A percentile compares a stretch with the other conserved stretches of the same genome.
Evolutionary conservation across 37 sponge, comb jelly and placozoan genomes (phyloP).

Genomic region (Mnemiopsis leidyi): DNA sequence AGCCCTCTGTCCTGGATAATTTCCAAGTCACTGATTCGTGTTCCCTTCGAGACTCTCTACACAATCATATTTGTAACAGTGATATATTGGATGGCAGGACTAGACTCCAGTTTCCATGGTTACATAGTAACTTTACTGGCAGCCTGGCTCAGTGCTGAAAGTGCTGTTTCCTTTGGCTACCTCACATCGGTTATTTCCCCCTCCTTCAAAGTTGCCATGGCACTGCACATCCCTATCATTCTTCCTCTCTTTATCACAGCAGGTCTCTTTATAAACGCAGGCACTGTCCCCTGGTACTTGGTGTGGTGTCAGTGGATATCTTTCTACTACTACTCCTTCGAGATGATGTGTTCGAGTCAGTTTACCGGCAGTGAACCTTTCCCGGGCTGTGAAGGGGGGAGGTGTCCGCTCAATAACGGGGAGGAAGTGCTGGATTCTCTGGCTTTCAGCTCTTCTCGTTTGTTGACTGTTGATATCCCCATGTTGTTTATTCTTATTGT

Average conservation of each 20-base stretch:
- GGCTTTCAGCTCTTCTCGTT: not conserved
- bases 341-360: conserved; percentile 31
- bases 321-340: conserved; percentile 43
- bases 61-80: not conserved
- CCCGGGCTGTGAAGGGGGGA: not conserved
- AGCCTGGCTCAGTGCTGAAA: conserved; percentile 1
- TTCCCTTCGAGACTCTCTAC: not conserved
- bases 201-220: conserved; percentile 2
- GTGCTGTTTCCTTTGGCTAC: conserved; percentile 22
- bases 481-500: not conserved
- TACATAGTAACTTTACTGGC: not conserved
- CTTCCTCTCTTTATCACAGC: conserved; percentile 38
- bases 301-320: conserved; percentile 46
- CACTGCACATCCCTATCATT: not conserved
- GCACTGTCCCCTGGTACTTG: conserved; percentile 25
- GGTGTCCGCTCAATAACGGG: not conserved
- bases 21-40: not conserved
- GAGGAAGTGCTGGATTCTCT: not conserved
- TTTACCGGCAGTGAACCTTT: not conserved
- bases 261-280: conserved; percentile 43
- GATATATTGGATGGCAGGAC: conserved; percentile 4
- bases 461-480: not conserved
- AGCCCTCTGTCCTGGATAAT: not conserved
- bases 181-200: not conserved
- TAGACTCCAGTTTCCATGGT: not conserved